Evolutionary conservation across 92 coral and sea anemone species (phyloP), one percentile per base, ranked within the genome.

Genomic region (Chrysogorgia sp.): DNA sequence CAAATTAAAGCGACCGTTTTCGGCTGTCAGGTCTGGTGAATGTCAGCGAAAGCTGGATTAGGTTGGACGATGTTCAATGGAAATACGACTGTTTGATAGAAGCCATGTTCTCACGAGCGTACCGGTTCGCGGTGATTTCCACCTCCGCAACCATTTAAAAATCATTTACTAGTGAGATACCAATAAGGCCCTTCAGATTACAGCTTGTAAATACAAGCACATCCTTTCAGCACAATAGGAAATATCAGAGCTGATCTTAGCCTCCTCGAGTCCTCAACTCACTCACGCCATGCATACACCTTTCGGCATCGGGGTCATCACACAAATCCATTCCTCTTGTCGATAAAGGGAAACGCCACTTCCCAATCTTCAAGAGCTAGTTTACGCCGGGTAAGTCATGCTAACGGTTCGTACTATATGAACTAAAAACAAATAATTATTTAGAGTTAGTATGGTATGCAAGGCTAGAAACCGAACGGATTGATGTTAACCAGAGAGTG

Each of bases 11-110:
- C 2, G 15, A 47, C n/a, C 15, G 2, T 34, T 34, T 9, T 7
- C 12, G 10, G 33, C 74, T 68, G 58, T 68, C 75, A 47, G 34
- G 75, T 68, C 75, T 68, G 75, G 58, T 41, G 58, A 68, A 43
- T 47, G 75, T 68, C 75, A 68, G 58, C n/a, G 32, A 68, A 68
- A 68, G 58, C 58, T 41, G 75, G 75, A 68, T 68, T 68, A 68
- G 32, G 7, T 19, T 43, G 75, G 35, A 34, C 41, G 52, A 5
- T 12, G 37, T 53, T 5, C 5, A 37, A 37, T 37, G 12, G 43
- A 37, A 37, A 37, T 12, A 37, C 43, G 43, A 47, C 53, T 47
- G 10, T 12, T 2, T 47, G 53, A 47, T 15, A 7, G 14, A 47
- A 47, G n/a, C 53, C 53, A 47, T 12, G 15, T 47, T 47, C n/a